Evolutionary conservation across 2,888 invertebrate species (phyloP), one percentile per base, ranked within the genome.

Genomic region (Trissoscelio sp.): DNA sequence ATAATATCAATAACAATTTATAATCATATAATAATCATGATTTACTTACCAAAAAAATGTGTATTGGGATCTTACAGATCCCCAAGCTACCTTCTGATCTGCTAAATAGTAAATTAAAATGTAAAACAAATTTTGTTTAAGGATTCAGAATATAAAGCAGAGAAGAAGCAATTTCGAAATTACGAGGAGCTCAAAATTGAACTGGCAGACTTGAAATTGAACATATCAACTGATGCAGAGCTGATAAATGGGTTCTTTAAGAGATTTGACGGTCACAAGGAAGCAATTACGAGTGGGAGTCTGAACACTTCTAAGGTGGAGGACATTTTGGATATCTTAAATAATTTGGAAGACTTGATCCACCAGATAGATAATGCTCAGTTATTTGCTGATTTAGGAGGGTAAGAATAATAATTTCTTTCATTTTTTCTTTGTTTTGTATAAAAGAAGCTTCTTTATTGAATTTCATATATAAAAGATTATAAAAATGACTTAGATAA

Each of bases 351-450:
- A 87, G 95, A 94, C 90, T 92, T 96, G 70, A 92, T 95, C n/a
- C 96, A 96, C 90, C 95, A 96, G 91, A 94, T 94, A 85, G 96
- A 96, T 89, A 96, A 96, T 92, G 96, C 95, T 0, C 91, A 94
- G 74, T 92, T 94, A 85, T 96, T 96, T 88, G 92, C 94, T 31
- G 93, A 94, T 79, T 91, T 94, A 85, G 94, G 94, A 82, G 95
- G 95, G 82, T 92, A 86, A 85, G 87, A 55, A 9, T 16, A 46
- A 28, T 28, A 9, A 2, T 44, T 44, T 44, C n/a, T 11, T 39
- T 39, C 12, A n/a, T 39, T 12, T 39, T 14, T 39, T 34, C 11
- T 34, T 34, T 7, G 11, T 3, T 12, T 24, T 24, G 3, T 44
- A 5, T 11, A 3, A 18, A 5, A 18, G 24, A 46, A 9, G 24